Base-by-base conservation (phyloP, 2,113 vertebrate species). In the Triplophysa dalaica region DNA sequence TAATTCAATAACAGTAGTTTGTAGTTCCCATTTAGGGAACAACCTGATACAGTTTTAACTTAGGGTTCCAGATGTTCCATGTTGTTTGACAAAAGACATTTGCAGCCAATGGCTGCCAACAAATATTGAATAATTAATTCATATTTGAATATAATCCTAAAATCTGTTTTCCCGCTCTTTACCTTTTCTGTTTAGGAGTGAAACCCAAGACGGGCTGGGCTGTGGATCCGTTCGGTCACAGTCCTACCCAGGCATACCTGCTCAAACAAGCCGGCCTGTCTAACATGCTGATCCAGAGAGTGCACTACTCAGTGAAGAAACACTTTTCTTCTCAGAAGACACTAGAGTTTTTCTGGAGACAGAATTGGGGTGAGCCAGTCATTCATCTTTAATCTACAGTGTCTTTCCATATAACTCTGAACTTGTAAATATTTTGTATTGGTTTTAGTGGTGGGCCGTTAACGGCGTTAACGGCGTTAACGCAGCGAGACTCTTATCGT, bases 301-400 rank as follows among this genome's bases (percentile, higher is more conserved):
- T 97, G 67, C 97, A 98, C 90, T 98, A 98, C 83, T 88, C 95
- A 2, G 0, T 98, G 81, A 98, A 98, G 92, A 98, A 98, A 64
- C 84, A 98, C 80, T 95, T 97, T 75, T 7, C 97, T 52, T 29
- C 11, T 2, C 89, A 95, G 79, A 94, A 92, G 84, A 94, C 90
- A 0, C 86, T 98, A 14, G 96, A 98, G 88, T 98, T 98, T 87
- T 94, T 91, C 84, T 98, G 97, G 97, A 94, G 96, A 85, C 97
- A 98, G 88, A 96, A 88, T 86, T 98, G 97, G 97, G 97, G 97
- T 97, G 91, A 82, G 92, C 88, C 17, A 22, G 21, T 1, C 56
- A 22, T 45, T 19, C 22, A 13, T 2, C 8, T 75, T 12, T 48
- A 21, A 41, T 70, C n/a, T 29, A 52, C 26, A 56, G 14, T 67